These are phyloP conservation scores for Matsumurasca onukii DNA, from an alignment of 1,140 invertebrate species.

Conservation along the genomic window DNA sequence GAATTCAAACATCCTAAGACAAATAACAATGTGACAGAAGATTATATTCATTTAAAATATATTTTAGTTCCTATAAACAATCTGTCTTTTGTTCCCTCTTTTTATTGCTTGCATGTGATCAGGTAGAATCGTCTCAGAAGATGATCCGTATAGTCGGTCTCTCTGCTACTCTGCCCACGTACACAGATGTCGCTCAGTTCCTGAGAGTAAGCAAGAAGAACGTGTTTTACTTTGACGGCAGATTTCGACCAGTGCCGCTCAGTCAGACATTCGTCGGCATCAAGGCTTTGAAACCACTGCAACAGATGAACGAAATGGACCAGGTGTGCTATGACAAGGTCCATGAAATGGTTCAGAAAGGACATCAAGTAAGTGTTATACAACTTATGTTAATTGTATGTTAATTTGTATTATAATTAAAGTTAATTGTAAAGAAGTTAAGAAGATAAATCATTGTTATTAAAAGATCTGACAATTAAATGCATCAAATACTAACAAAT, in stretches of 20 bases:
- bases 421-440: too few relatives aligned
- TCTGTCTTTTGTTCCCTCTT: too few relatives aligned
- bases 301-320: slow-evolving; percentile 88
- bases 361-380: slow-evolving; percentile 72
- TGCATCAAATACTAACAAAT: neutral
- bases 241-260: slow-evolving; percentile 95
- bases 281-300: slow-evolving; percentile 72
- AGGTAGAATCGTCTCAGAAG: slow-evolving; percentile 91
- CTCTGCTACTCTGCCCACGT: slow-evolving; percentile 97
- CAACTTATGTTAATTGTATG: neutral
- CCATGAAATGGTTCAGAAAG: slow-evolving; percentile 78
- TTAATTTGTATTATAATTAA: neutral
- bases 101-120: too few relatives aligned
- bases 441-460: neutral
- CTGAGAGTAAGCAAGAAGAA: slow-evolving; percentile 92
- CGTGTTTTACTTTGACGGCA: slow-evolving; percentile 95
- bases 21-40: too few relatives aligned
- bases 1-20: too few relatives aligned
- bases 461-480: neutral
- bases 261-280: slow-evolving; percentile 92
- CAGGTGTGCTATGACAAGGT: slow-evolving; percentile 93
- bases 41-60: too few relatives aligned
- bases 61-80: too few relatives aligned
- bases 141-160: slow-evolving; percentile 98
- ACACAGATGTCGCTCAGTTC: slow-evolving; percentile 94